phyloP scores from a whole-genome alignment of 2,113 vertebrate species.

The Lipophrys pholis region DNA sequence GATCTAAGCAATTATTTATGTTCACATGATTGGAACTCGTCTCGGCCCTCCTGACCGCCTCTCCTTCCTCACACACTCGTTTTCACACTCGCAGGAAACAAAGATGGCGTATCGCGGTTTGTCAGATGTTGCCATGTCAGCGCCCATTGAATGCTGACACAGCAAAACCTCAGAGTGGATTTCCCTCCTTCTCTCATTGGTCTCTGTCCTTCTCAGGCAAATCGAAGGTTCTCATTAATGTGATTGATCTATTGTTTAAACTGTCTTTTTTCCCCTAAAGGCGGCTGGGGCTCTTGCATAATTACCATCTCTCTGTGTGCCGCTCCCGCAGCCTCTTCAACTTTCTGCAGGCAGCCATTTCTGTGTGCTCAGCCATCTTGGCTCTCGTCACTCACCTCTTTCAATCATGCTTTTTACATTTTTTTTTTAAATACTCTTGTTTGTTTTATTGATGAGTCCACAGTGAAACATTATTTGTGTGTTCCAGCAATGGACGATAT shows the following conservation, averaged over 20 bases:
- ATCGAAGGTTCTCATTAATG: conserved; percentile 9
- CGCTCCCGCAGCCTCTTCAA: not conserved
- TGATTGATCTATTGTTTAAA: not conserved
- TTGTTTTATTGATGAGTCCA: too few species aligned
- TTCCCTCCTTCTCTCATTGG: conserved; percentile 2
- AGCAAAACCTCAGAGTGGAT: conserved; percentile 6
- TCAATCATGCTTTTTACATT: too few species aligned
- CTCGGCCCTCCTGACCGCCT: not conserved
- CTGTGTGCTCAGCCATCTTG: too few species aligned
- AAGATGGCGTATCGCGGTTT: not conserved
- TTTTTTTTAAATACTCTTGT: too few species aligned
- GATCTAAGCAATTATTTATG: conserved; percentile 39
- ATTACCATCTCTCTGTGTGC: not conserved
- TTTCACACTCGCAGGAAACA: not conserved
- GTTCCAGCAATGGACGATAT: too few species aligned
- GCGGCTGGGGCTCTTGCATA: not conserved
- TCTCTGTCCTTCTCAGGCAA: conserved; percentile 3
- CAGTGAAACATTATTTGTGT: too few species aligned
- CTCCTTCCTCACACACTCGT: not conserved
- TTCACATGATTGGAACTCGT: conserved; percentile 1
- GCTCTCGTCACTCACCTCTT: too few species aligned
- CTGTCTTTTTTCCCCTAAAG: not conserved
- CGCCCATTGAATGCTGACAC: conserved; percentile 22
- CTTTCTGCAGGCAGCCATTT: not conserved
- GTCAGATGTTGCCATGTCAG: conserved; percentile 34